These are phyloP conservation scores for Drosophila infuscata DNA, from an alignment of 2,888 invertebrate species.

Conservation along the genomic window DNA sequence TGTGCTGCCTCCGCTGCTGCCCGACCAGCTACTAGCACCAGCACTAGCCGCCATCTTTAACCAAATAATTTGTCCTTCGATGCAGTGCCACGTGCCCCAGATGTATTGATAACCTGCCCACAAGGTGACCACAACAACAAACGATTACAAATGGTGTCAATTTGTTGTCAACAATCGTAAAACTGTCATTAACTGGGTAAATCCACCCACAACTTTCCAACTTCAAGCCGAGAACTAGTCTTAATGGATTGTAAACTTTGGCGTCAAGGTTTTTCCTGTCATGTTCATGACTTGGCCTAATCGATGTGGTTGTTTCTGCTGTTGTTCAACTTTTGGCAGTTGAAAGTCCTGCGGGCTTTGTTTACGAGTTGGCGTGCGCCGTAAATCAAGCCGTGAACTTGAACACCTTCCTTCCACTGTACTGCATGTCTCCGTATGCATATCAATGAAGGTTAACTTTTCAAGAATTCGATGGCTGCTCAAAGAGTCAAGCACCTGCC, in stretches of 20 bases:
- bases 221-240: constrained; percentile 11
- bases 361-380: constrained; percentile 62
- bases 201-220: constrained; percentile 15
- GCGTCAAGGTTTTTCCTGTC: constrained; percentile 64
- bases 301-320: constrained; percentile 41
- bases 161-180: constrained; percentile 79
- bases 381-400: constrained; percentile 75
- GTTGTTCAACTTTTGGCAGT: constrained; percentile 17
- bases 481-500: constrained; percentile 2
- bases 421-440: constrained; percentile 63
- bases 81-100: constrained; percentile 52
- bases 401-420: constrained; percentile 51
- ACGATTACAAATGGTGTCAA: constrained; percentile 76
- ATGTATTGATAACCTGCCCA: constrained; percentile 50
- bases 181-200: constrained; percentile 68
- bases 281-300: constrained; percentile 47
- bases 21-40: constrained; percentile 82
- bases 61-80: constrained; percentile 44
- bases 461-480: constrained; percentile 41
- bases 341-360: constrained; percentile 48
- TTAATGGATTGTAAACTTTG: constrained; percentile 74
- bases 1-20: constrained; percentile 82
- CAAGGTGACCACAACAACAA: constrained; percentile 38
- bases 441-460: constrained; percentile 49
- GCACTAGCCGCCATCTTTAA: constrained; percentile 69